Evolutionary conservation across 1,140 invertebrate species (phyloP).

Genomic region (Trypoxylus dichotomus): DNA sequence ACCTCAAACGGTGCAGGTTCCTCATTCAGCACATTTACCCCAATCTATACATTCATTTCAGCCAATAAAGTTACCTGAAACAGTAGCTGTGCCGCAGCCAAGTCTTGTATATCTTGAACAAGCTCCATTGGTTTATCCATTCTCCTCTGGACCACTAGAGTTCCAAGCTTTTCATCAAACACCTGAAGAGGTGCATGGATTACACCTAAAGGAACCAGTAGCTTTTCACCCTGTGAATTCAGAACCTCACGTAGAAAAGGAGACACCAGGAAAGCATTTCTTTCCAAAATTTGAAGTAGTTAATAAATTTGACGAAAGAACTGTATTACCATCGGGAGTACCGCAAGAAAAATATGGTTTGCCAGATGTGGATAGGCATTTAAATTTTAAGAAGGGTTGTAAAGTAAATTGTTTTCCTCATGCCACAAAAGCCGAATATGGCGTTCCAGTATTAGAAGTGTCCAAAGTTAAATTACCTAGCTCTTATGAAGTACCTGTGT

Average conservation of each 20-base stretch:
- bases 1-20: neutral
- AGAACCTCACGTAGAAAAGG: neutral
- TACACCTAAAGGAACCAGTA: neutral
- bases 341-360: neutral
- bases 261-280: neutral
- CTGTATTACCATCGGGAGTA: neutral
- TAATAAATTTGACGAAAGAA: neutral
- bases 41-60: neutral
- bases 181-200: neutral
- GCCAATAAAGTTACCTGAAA: neutral
- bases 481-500: neutral
- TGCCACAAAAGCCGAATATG: neutral
- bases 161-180: neutral
- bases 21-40: neutral
- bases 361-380: neutral
- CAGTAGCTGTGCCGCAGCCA: neutral
- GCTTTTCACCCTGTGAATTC: neutral
- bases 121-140: neutral
- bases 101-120: neutral
- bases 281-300: neutral
- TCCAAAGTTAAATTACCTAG: neutral
- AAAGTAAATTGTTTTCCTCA: neutral
- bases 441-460: neutral
- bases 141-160: neutral
- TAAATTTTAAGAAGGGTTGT: neutral